Evolutionary conservation across 2,797 vertebrate species (phyloP), one percentile per base, ranked within the genome.

Genomic region (Coendou prehensilis): DNA sequence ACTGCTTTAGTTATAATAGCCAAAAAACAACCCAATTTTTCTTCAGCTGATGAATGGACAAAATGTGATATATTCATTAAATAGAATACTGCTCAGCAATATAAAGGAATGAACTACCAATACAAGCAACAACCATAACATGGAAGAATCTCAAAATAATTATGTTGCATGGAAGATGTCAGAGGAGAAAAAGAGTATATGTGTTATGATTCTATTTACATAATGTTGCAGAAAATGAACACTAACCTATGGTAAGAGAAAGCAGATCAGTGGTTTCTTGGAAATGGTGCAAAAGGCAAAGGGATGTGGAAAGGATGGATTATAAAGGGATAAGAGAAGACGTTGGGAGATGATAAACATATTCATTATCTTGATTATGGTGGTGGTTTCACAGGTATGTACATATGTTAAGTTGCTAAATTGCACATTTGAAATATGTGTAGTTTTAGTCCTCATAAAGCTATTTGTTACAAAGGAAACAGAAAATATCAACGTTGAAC

Each of bases 191-290:
- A 71, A 37, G 67, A 41, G 18, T 37, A 37, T 9, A 20, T 69
- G 67, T 41, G 41, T 33, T 73, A 26, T 45, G 41, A 41, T 26
- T 22, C 41, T 22, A 73, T 41, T 45, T 45, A 71, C 63, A 88
- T 85, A 76, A 93, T 81, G 69, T 45, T 80, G 59, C 67, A 71
- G 52, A 94, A 94, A 88, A 91, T 71, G 37, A 52, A 91, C 80
- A 37, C 64, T 69, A 91, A 64, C 57, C 80, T 79, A 79, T 37
- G 45, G 73, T 45, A 23, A 80, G 10, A 93, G 61, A 93, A 81
- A 73, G 17, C 22, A 71, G 17, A 52, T 61, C 54, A 9, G 45
- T 73, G 11, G 45, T 41, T 80, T 41, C 22, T 54, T 50, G 54
- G 23, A 45, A n/a, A 87, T 61, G 18, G 11, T 52, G 7, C 17